Percentiles rank a stretch among this genome's conserved stretches.
Conservation (phyloP, 2,113 vertebrate genomes). For the Pelmatolapia mariae region DNA sequence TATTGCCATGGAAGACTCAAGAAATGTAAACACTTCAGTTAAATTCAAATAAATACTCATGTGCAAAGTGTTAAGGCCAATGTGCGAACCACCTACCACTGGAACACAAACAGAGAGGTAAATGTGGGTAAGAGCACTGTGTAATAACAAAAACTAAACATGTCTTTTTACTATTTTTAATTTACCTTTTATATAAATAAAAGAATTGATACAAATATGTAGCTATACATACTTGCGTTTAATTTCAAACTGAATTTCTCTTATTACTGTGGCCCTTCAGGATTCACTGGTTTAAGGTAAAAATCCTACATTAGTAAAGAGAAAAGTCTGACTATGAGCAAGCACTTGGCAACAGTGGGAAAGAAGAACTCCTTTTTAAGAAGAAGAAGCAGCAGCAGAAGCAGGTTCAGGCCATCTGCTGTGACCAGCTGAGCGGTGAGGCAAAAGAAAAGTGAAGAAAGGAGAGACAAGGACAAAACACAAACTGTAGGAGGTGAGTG, state of each 20-base stretch:
- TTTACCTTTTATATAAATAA: neutral
- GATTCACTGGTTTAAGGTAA: neutral
- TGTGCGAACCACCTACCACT: neutral
- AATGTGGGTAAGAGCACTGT: neutral
- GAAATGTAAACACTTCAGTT: neutral
- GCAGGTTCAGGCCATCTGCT: neutral
- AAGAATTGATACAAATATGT: accelerated
- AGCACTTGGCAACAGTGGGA: neutral
- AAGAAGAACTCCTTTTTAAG: neutral
- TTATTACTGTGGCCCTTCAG: neutral
- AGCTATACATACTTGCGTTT: neutral
- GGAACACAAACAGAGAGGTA: accelerated
- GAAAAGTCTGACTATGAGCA: neutral
- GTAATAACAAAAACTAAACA: neutral
- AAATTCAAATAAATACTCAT: neutral
- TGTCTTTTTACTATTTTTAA: neutral
- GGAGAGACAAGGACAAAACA: neutral
- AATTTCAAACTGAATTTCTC: neutral
- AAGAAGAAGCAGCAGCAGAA: neutral
- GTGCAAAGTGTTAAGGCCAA: neutral
- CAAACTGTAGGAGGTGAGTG: neutral
- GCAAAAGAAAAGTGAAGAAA: neutral
- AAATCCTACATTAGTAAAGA: neutral
- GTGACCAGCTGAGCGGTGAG: neutral
- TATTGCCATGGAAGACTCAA: neutral